Evolutionary conservation across 2,113 vertebrate species (phyloP), one percentile per base, ranked within the genome.

Genomic region (Symphodus melops): DNA sequence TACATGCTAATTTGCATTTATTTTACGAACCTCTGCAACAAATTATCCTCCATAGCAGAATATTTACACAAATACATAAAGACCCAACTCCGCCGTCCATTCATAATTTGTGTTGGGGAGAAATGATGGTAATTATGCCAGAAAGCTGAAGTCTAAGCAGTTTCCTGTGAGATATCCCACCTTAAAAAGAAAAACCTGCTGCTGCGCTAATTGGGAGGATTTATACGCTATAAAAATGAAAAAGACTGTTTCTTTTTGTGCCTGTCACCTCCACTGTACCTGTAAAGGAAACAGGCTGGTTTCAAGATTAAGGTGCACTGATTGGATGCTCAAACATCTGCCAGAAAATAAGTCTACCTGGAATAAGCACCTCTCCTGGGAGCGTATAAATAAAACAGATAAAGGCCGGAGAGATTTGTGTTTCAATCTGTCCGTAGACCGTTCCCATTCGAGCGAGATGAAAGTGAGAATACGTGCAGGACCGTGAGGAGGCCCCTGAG

Each of bases 151-250:
- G 23, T 41, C 36, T 63, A 9, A 57, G 72, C 64, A 49, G 66
- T 59, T 82, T 77, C 54, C 68, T 51, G 4, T 37, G 51, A 75
- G 63, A 74, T 56, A 39, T 68, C 25, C 36, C 55, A 36, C 37
- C 64, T 68, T 81, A 72, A 57, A 61, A 55, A 23, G 20, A 49
- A 41, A 57, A 77, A 41, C 5, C 1, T 37, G 36, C 55, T 64
- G 68, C 33, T 69, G 54, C 65, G 67, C 75, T 85, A 87, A 81
- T 88, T 86, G 65, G 56, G 46, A n/a, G 72, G 58, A 76, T 84
- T 68, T 83, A 79, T 68, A 69, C 71, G 52, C 46, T 16, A 33
- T 77, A 39, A 37, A 73, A 84, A 79, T 59, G 21, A 28, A 71
- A 84, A 75, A 53, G 10, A 75, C 67, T 51, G 44, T 33, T 46